Evolutionary conservation across 2,888 invertebrate genomes (phyloP).

Genomic region (Dicranocentrus wangi): DNA sequence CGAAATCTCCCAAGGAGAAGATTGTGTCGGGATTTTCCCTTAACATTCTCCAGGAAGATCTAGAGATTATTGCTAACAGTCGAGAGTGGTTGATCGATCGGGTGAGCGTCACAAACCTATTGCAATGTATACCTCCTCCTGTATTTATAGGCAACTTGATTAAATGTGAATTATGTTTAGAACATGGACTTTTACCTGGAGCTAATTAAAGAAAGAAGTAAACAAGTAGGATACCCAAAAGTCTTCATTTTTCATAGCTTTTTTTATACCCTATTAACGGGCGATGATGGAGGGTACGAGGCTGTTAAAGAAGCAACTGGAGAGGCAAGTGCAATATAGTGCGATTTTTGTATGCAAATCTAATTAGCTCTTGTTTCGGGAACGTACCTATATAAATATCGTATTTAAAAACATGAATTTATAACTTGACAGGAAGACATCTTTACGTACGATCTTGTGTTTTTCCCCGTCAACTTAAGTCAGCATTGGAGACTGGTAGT

Average conservation of each 20-base stretch:
- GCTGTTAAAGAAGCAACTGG: constrained; percentile 92
- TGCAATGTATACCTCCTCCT: not conserved
- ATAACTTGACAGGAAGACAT: constrained; percentile 80
- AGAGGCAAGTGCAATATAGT: too few species aligned
- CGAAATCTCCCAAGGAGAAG: constrained; percentile 42
- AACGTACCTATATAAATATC: too few species aligned
- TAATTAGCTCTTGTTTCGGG: too few species aligned
- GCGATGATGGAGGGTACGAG: constrained; percentile 81
- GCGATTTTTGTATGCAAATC: too few species aligned
- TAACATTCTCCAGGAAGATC: constrained; percentile 47
- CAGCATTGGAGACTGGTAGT: constrained; percentile 97
- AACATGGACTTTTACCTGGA: constrained; percentile 98
- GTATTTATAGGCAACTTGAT: not conserved
- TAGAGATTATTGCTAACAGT: constrained; percentile 30
- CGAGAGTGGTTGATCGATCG: constrained; percentile 61
- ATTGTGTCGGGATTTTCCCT: constrained; percentile 47
- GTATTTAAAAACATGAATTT: not conserved
- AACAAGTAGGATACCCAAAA: constrained; percentile 80
- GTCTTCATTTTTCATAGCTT: constrained; percentile 95
- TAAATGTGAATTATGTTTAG: constrained; percentile 73
- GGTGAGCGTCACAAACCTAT: constrained; percentile 27
- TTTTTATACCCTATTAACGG: constrained; percentile 89
- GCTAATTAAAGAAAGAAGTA: constrained; percentile 86
- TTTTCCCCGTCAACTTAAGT: constrained; percentile 93
- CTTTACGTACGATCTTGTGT: constrained; percentile 87